phyloP scores from a whole-genome alignment of 2,797 vertebrate genomes.

The Vireo griseus region DNA sequence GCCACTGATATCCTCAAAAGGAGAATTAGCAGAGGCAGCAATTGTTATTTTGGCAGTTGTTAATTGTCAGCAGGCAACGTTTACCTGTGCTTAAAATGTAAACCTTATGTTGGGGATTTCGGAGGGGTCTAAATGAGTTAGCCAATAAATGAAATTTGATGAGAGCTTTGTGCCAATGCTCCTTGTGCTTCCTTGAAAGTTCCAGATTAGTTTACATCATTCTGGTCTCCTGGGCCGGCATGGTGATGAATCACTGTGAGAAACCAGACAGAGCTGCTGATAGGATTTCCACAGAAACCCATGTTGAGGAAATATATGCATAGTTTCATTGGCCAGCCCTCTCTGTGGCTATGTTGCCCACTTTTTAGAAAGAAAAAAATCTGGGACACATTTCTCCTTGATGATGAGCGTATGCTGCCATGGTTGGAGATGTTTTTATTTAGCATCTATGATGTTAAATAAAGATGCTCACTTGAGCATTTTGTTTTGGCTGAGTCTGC shows the following conservation, averaged over 20 bases:
- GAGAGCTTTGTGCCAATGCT: not conserved
- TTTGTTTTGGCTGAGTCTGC: conserved; percentile 46
- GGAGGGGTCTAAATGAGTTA: not conserved
- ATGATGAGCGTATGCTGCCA: not conserved
- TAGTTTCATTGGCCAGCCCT: not conserved
- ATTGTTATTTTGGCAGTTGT: not conserved
- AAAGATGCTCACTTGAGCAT: conserved; percentile 7
- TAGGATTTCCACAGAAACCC: not conserved
- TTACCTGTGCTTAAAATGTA: not conserved
- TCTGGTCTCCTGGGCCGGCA: not conserved
- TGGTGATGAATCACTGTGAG: not conserved
- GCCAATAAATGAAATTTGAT: not conserved
- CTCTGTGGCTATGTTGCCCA: not conserved
- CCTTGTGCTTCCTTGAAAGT: not conserved
- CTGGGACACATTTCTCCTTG: not conserved
- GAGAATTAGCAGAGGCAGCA: not conserved
- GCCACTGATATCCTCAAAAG: not conserved
- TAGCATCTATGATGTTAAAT: not conserved
- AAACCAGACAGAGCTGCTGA: not conserved
- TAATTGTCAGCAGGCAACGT: not conserved
- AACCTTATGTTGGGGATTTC: not conserved
- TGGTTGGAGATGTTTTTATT: conserved; percentile 1
- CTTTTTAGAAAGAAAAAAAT: not conserved
- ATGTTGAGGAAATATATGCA: not conserved
- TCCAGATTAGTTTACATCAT: not conserved